A percentile compares a stretch with the other conserved stretches of the same genome.
These are phyloP conservation scores for Disparrhopalites patrizii DNA, from an alignment of 2,888 invertebrate species.

Conservation along the genomic window DNA sequence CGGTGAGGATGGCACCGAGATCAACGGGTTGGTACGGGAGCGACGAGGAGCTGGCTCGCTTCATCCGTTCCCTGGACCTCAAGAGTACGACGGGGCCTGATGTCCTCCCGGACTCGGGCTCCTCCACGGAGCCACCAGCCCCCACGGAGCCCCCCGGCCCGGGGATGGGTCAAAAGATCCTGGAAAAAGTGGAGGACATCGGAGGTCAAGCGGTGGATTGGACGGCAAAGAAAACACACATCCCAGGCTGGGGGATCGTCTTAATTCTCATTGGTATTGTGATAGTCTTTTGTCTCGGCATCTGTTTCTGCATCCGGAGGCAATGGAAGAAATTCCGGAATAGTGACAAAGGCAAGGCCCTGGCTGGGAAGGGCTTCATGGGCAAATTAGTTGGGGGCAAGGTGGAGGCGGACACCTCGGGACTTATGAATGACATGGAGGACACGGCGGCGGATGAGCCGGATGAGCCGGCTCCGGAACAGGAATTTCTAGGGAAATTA, in stretches of 20 bases:
- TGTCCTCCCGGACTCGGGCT: constrained; percentile 30
- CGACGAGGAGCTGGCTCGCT: constrained; percentile 15
- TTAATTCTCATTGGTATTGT: constrained; percentile 44
- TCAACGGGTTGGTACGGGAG: constrained; percentile 1
- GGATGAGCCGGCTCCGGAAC: constrained; percentile 35
- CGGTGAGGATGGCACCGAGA: constrained; percentile 22
- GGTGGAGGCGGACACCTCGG: constrained; percentile 36
- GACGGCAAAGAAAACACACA: constrained; percentile 44
- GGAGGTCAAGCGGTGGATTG: constrained; percentile 38
- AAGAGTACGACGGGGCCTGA: constrained; percentile 31
- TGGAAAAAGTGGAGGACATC: constrained; percentile 35
- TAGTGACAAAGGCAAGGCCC: constrained; percentile 38
- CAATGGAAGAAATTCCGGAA: constrained; percentile 44
- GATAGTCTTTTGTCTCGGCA: constrained; percentile 37
- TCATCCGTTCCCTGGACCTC: constrained; percentile 17
- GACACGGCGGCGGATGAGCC: constrained; percentile 38
- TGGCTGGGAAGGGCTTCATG: constrained; percentile 43
- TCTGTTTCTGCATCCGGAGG: constrained; percentile 42
- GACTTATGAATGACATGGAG: constrained; percentile 38
- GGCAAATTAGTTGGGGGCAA: constrained; percentile 45
- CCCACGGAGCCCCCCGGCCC: constrained; percentile 40
- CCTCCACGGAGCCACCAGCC: constrained; percentile 32
- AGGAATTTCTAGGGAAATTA: constrained; percentile 43
- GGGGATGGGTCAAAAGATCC: constrained; percentile 32
- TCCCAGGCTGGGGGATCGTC: constrained; percentile 46